Conservation (phyloP, 2,113 vertebrate species). For the Cavia aperea region DNA sequence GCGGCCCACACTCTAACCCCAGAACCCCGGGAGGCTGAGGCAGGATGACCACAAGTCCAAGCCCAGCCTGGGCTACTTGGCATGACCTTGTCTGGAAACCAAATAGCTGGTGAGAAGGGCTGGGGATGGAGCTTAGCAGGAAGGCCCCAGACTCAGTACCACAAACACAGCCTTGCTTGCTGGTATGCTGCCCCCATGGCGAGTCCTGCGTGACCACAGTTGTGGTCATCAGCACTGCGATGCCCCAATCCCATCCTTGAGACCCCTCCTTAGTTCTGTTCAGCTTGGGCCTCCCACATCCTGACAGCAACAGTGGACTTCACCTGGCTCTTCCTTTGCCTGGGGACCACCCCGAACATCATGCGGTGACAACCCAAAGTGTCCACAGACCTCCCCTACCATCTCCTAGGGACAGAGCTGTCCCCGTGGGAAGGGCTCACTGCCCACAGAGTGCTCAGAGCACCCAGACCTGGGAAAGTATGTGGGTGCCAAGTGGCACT, state of each 20-base stretch:
- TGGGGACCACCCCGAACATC: background rate
- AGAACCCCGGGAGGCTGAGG: too few relatives aligned
- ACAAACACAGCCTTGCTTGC: background rate
- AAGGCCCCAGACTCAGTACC: background rate
- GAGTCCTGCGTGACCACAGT: background rate
- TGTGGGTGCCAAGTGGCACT: too few relatives aligned
- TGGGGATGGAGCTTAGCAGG: too few relatives aligned
- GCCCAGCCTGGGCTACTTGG: too few relatives aligned
- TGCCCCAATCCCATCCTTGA: background rate
- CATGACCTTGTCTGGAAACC: too few relatives aligned
- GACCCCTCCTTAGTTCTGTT: background rate
- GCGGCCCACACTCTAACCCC: background rate
- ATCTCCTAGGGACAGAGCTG: too few relatives aligned
- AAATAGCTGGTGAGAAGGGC: background rate
- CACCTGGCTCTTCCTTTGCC: background rate
- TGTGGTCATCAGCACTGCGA: background rate
- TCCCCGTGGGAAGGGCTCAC: too few relatives aligned
- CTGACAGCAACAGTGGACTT: background rate
- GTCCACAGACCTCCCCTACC: too few relatives aligned
- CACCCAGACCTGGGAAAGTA: too few relatives aligned
- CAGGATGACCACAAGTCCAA: too few relatives aligned
- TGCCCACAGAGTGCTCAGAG: too few relatives aligned
- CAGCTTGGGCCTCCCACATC: background rate
- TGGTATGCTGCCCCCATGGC: background rate
- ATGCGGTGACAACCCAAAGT: too few relatives aligned